Evolutionary conservation across 2,888 invertebrate genomes (phyloP).

Genomic region (Chrysolina oricalcia): DNA sequence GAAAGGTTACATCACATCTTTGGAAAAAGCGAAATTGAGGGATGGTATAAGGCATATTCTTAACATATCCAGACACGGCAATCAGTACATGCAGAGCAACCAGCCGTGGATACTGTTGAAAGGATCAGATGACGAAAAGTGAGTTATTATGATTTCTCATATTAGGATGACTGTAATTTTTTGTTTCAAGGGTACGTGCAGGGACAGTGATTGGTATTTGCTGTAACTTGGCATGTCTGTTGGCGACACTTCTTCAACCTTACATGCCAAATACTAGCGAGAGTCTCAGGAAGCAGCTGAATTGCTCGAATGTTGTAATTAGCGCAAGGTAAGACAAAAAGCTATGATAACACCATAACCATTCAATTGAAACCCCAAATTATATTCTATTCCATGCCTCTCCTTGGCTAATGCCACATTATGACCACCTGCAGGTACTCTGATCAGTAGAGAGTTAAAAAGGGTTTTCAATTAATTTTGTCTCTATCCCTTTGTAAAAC

Average conservation of each 20-base stretch:
- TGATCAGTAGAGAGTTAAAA: no score
- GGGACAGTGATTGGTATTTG: constrained; percentile 90
- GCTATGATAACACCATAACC: background rate
- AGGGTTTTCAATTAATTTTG: no score
- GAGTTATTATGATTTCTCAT: constrained; percentile 59
- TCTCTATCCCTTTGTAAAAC: no score
- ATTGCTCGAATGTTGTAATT: constrained; percentile 74
- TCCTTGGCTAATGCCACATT: no score
- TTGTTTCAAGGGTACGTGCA: constrained; percentile 77
- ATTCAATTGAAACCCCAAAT: no score
- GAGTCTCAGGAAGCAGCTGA: constrained; percentile 83
- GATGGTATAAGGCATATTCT: constrained; percentile 91
- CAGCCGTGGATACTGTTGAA: constrained; percentile 97
- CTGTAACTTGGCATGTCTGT: constrained; percentile 84
- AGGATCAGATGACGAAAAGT: constrained; percentile 85
- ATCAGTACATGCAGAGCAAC: constrained; percentile 95
- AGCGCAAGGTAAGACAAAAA: constrained; percentile 68
- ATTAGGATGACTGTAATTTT: constrained; percentile 1
- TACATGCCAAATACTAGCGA: constrained; percentile 91
- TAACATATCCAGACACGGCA: constrained; percentile 91
- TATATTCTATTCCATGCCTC: no score
- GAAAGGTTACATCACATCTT: constrained; percentile 79
- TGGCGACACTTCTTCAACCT: constrained; percentile 89
- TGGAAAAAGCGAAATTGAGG: constrained; percentile 86
- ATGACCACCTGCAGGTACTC: no score